Base-by-base conservation (phyloP, 1,140 invertebrate species). In the Drosophila bocqueti region DNA sequence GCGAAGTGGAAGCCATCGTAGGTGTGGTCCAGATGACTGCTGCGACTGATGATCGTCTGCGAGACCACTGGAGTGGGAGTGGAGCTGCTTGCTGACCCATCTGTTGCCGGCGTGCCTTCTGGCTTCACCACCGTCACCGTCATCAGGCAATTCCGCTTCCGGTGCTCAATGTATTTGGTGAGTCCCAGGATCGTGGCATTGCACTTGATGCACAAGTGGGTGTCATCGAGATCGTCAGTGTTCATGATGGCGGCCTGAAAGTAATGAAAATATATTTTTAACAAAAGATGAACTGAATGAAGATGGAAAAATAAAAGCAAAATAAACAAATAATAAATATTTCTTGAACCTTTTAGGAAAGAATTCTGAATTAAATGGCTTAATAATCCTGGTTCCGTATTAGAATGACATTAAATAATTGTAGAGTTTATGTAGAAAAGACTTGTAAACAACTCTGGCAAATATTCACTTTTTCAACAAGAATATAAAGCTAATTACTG, bases 141-240 rank as follows among this genome's bases (percentile, higher is more conserved):
- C 38, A 24, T 92, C 86, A 82, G 95, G 96, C 81, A 95, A 92
- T 76, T 95, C 2, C 24, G 93, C 91, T 97, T 97, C 31, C 97
- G 94, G 84, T 98, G 97, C 13, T 94, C 94, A 1, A 98, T 95
- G 90, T 98, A 98, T 85, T 96, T 96, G 16, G 96, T 95, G 1
- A 98, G 93, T 0, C 97, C 97, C 16, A 95, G 93, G 43, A 98
- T 96, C 2, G 97, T 98, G 3, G 94, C 83, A 68, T 97, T 96
- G 93, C 97, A 98, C 80, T 96, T 97, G 62, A 98, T 95, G 92
- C 97, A 98, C 61, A 97, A 95, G 81, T 98, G 97, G 3, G 94
- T 96, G 86, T 97, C 97, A 38, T 97, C 96, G 45, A 97, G 95
- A 16, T 95, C 95, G 24, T 95, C 96, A 45, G 34, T 18, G 26